A percentile compares a stretch with the other conserved stretches of the same genome.
Evolutionary conservation across 2,113 vertebrate species (phyloP).

Genomic region (Nothocercus julius): DNA sequence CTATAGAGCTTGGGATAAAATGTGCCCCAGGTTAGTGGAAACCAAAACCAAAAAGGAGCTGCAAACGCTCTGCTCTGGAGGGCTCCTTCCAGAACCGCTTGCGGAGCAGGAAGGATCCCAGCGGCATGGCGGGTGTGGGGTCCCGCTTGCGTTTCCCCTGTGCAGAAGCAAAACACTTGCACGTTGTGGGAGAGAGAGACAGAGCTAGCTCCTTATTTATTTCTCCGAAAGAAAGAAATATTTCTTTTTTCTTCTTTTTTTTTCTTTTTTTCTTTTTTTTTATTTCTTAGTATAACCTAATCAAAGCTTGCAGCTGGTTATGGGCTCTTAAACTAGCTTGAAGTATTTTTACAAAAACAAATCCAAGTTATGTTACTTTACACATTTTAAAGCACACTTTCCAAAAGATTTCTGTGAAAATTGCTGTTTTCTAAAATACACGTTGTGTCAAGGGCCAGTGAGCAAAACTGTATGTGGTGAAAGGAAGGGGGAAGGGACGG

Average conservation of each 20-base stretch:
- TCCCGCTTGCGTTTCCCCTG: not conserved
- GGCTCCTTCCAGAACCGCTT: not conserved
- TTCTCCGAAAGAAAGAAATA: not conserved
- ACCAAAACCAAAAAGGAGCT: accelerated
- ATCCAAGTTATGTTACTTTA: not conserved
- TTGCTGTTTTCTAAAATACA: not conserved
- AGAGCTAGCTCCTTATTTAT: not conserved
- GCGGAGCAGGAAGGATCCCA: not conserved
- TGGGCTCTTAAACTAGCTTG: not conserved
- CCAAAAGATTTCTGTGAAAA: not conserved
- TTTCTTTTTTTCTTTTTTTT: not conserved
- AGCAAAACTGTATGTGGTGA: slow-evolving; percentile 28
- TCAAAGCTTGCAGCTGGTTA: not conserved
- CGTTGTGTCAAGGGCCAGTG: not conserved
- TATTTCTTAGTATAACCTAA: not conserved
- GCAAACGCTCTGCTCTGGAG: not conserved
- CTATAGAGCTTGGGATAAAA: not conserved
- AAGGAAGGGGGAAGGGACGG: not conserved
- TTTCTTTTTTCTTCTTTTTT: not conserved
- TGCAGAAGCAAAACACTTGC: not conserved
- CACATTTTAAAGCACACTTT: not conserved
- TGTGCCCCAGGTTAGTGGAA: accelerated
- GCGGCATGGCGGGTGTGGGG: too few species aligned
- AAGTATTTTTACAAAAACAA: not conserved
- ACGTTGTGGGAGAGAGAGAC: not conserved